A percentile compares a stretch with the other conserved stretches of the same genome.
Conservation (phyloP, 2,888 invertebrate genomes). For the Erebia ligea region DNA sequence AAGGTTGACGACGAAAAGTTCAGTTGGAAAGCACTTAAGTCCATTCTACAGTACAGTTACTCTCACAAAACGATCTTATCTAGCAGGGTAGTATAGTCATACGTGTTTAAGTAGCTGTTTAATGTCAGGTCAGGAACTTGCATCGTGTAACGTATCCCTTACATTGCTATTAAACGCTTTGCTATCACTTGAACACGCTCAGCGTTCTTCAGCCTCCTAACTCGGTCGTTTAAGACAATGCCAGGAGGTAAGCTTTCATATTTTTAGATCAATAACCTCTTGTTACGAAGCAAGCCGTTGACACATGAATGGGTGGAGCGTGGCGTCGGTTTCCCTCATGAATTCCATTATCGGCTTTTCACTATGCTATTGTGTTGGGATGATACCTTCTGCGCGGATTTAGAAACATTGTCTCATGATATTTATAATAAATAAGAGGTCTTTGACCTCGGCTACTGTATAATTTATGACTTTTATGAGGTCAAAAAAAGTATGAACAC, state of each 20-base stretch:
- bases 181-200: slow-evolving; percentile 70
- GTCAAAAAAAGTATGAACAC: too few species aligned
- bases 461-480: neutral
- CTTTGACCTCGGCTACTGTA: neutral
- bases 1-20: neutral
- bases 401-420: slow-evolving; percentile 22
- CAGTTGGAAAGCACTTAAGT: neutral
- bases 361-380: slow-evolving; percentile 40
- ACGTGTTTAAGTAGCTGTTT: neutral
- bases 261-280: slow-evolving; percentile 52
- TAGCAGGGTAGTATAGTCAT: neutral
- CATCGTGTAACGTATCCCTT: slow-evolving; percentile 10
- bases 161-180: slow-evolving; percentile 57
- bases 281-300: slow-evolving; percentile 64
- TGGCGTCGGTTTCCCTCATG: slow-evolving; percentile 60
- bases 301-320: slow-evolving; percentile 62
- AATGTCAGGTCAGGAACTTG: neutral
- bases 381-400: slow-evolving; percentile 30
- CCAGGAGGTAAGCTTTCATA: slow-evolving; percentile 67
- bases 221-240: slow-evolving; percentile 68
- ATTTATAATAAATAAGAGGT: slow-evolving; percentile 1
- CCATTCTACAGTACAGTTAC: neutral
- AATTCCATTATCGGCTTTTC: slow-evolving; percentile 56
- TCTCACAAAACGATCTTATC: too few species aligned
- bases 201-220: slow-evolving; percentile 46